Evolutionary conservation across 2,113 vertebrate species (phyloP).

Genomic region (Pycnonotus jocosus): DNA sequence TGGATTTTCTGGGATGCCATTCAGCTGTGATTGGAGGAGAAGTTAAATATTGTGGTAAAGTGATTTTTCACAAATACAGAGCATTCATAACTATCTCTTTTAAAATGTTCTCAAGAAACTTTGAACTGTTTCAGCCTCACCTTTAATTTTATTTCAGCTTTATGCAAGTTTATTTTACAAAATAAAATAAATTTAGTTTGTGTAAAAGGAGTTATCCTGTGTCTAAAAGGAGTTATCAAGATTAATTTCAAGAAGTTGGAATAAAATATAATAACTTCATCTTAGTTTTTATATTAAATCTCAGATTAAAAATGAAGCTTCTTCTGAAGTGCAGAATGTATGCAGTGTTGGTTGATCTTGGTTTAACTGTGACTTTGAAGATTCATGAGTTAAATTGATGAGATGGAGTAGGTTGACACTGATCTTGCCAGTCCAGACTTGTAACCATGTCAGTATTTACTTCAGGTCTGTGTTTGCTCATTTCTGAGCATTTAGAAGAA

Average conservation of each 20-base stretch:
- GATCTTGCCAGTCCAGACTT: background rate
- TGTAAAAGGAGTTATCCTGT: background rate
- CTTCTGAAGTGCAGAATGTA: background rate
- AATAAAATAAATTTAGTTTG: background rate
- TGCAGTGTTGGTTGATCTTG: background rate
- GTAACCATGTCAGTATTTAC: background rate
- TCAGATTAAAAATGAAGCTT: background rate
- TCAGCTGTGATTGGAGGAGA: background rate
- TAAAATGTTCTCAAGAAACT: background rate
- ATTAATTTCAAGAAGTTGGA: background rate
- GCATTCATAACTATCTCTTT: background rate
- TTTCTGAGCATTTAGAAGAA: background rate
- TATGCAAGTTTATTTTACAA: background rate
- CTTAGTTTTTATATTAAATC: background rate
- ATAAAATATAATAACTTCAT: background rate
- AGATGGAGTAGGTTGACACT: background rate
- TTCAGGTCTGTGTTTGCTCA: background rate
- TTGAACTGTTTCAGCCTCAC: background rate
- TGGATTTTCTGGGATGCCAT: background rate
- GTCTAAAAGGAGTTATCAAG: background rate
- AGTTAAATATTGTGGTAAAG: background rate
- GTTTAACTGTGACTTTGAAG: background rate
- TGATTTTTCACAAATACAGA: background rate
- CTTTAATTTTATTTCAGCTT: background rate
- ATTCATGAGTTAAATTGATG: background rate